phyloP scores from a whole-genome alignment of 1,140 invertebrate species.

The Drosophila navojoa region DNA sequence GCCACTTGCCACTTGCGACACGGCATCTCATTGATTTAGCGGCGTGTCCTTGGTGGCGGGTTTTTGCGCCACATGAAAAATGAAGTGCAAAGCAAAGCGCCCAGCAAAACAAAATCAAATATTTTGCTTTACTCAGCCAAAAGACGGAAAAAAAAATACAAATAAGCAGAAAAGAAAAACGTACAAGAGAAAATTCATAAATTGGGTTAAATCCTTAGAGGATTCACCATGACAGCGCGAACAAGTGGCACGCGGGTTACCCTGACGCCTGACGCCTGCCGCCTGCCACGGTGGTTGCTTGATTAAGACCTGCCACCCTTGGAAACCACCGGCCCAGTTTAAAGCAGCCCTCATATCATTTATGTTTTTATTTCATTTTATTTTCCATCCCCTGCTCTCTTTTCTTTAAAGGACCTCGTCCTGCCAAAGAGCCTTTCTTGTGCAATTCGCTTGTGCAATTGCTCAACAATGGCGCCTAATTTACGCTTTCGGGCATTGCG shows the following conservation, averaged over 20 bases:
- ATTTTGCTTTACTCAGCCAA: conserved; percentile 61
- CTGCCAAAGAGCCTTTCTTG: conserved; percentile 7
- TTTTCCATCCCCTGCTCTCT: conserved; percentile 7
- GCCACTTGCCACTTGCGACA: conserved; percentile 11
- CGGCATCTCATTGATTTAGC: conserved; percentile 42
- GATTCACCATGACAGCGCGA: conserved; percentile 80
- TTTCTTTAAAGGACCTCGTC: conserved; percentile 11
- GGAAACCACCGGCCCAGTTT: conserved; percentile 47
- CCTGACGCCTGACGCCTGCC: conserved; percentile 39
- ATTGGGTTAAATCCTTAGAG: conserved; percentile 81
- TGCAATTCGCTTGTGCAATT: conserved; percentile 52
- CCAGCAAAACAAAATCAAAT: conserved; percentile 72
- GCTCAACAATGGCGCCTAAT: conserved; percentile 74
- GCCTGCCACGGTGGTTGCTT: conserved; percentile 50
- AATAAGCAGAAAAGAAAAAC: not conserved
- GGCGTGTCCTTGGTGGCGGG: conserved; percentile 43
- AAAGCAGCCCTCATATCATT: conserved; percentile 31
- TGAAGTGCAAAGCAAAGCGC: conserved; percentile 70
- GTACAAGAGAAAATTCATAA: conserved; percentile 69
- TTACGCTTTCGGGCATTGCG: conserved; percentile 59
- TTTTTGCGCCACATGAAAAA: conserved; percentile 62
- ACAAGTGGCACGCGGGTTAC: conserved; percentile 70
- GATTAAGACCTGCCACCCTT: conserved; percentile 54
- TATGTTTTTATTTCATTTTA: conserved; percentile 3
- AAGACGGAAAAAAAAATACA: not conserved